Percentiles rank a stretch among this genome's conserved stretches.
These are phyloP conservation scores for Babylonia areolata DNA, from an alignment of 1,140 invertebrate genomes.

Conservation along the genomic window DNA sequence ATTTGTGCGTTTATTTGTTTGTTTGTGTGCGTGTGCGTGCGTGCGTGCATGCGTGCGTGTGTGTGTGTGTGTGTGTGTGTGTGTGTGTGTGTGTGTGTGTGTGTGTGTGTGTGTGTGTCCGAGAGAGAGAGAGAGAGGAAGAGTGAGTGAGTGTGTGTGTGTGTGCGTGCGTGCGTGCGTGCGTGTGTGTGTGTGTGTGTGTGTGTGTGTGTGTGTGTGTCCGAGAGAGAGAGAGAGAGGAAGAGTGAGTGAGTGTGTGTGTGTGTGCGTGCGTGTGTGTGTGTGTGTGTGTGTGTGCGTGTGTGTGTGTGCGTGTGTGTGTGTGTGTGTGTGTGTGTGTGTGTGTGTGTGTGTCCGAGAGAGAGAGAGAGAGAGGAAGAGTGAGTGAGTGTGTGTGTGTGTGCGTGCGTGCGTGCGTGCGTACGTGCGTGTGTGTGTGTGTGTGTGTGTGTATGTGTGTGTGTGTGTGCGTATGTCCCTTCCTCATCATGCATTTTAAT, in stretches of 20 bases:
- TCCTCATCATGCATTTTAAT: neutral
- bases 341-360: too few species aligned
- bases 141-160: neutral
- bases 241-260: too few species aligned
- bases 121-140: neutral
- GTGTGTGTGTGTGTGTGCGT: too few species aligned
- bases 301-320: too few species aligned
- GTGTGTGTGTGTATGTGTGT: too few species aligned
- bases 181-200: constrained; percentile 8
- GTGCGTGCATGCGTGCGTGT: neutral
- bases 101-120: neutral
- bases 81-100: constrained; percentile 4
- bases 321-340: too few species aligned
- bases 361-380: too few species aligned
- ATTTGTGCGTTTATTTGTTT: neutral
- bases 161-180: constrained; percentile 3
- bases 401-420: too few species aligned
- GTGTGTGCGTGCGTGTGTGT: too few species aligned
- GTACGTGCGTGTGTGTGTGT: too few species aligned
- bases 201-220: constrained; percentile 23
- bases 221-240: neutral
- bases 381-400: too few species aligned
- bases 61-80: neutral
- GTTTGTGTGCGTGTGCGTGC: neutral
- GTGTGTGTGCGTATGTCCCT: neutral